These are phyloP conservation scores for Desmodus rotundus DNA, from an alignment of 2,113 vertebrate species.

Conservation along the genomic window DNA sequence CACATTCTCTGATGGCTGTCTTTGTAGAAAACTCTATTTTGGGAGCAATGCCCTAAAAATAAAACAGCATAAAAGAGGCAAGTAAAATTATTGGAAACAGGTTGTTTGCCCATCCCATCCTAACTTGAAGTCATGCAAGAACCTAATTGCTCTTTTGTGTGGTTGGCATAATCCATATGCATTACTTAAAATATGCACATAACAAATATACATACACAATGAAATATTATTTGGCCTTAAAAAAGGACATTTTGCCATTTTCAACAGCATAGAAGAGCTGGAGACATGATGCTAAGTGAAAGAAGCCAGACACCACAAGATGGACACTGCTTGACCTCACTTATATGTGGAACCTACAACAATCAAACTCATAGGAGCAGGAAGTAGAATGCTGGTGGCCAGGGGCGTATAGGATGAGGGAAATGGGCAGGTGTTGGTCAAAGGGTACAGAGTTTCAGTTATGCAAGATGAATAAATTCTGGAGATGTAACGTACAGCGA, in stretches of 20 bases:
- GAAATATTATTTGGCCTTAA: not conserved
- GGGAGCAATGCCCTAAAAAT: constrained; percentile 84
- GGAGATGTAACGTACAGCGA: not conserved
- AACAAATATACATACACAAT: not conserved
- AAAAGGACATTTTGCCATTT: not conserved
- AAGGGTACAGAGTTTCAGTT: not conserved
- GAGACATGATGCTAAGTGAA: not conserved
- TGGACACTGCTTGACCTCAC: not conserved
- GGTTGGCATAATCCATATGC: not conserved
- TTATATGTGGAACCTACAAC: not conserved
- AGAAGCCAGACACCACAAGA: not conserved
- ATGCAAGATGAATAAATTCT: not conserved
- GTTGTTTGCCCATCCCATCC: not conserved
- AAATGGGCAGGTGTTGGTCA: not conserved
- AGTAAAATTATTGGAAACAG: constrained; percentile 43
- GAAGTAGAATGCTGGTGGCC: not conserved
- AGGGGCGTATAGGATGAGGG: not conserved
- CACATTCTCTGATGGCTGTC: constrained; percentile 83
- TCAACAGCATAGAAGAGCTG: not conserved
- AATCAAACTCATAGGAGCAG: not conserved
- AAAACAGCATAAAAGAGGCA: constrained; percentile 33
- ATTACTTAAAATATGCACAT: not conserved
- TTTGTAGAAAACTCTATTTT: constrained; percentile 86
- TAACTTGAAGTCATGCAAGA: not conserved
- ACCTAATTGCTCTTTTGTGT: not conserved